Conservation (phyloP, 2,113 vertebrate species). For the Amazona vittata region DNA sequence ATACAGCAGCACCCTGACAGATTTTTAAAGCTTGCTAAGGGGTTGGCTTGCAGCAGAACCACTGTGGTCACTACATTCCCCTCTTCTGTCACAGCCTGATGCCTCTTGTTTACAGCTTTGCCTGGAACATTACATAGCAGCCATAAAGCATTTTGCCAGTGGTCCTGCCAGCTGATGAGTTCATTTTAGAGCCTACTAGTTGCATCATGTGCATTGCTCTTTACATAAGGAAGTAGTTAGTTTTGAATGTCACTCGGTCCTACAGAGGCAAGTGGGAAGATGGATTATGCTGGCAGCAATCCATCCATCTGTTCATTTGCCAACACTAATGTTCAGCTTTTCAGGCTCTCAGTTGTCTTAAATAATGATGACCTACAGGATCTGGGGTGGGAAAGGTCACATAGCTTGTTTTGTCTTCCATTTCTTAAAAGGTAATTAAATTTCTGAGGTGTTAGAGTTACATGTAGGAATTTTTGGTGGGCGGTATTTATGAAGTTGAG, state of each 20-base stretch:
- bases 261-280: conserved; percentile 48
- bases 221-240: conserved; percentile 23
- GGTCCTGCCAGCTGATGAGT: conserved; percentile 23
- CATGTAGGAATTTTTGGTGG: background rate
- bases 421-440: conserved; percentile 55
- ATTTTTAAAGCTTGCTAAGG: background rate
- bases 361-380: conserved; percentile 68
- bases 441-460: conserved; percentile 20
- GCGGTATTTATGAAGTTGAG: background rate
- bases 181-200: conserved; percentile 15
- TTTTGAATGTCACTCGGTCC: conserved; percentile 60
- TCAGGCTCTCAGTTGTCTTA: conserved; percentile 52
- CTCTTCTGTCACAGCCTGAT: background rate
- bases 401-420: conserved; percentile 26
- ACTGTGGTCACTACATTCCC: background rate
- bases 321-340: conserved; percentile 64
- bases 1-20: background rate
- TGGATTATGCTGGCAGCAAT: conserved; percentile 53
- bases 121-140: background rate
- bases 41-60: background rate
- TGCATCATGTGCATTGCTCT: background rate
- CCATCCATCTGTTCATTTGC: conserved; percentile 68
- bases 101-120: background rate
- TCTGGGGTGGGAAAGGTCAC: conserved; percentile 63
- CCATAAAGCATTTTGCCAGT: conserved; percentile 22